Evolutionary conservation across 2,113 vertebrate genomes (phyloP), one percentile per base, ranked within the genome.

Genomic region (Melanerpes aurifrons): DNA sequence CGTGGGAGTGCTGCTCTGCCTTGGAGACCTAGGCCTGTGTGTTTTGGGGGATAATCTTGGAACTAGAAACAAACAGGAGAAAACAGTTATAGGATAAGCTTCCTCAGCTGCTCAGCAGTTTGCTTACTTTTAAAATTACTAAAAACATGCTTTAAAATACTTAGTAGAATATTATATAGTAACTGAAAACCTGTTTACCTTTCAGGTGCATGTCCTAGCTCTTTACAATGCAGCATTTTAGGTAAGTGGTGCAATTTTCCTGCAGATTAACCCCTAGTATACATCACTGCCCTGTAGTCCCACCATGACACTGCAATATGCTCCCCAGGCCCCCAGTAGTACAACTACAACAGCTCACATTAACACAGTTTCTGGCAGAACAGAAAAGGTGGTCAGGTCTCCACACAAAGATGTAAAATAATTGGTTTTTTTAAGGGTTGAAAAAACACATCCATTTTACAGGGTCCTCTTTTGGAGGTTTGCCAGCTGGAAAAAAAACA

Each of bases 11-110:
- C 96, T 98, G 94, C 97, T 99, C 95, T 99, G 99, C 95, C 99
- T 98, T n/a, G 99, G 99, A 85, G 99, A 99, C 94, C 98, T 98
- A 84, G 99, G 99, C 96, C 99, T 98, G 97, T 99, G 99, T 89
- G 98, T 98, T 98, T 98, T 98, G 56, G 96, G 98, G 92, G 93
- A 96, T 71, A 98, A 98, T 96, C 98, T 97, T 16, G 98, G 97
- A 94, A 97, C 98, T 98, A 96, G 70, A 95, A 97, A 97, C 73
- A 94, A 97, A 97, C 72, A 87, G 90, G 81, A 86, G 95, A 93
- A 94, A 89, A 29, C 0, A 93, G 76, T 91, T 93, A 94, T 53
- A 87, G 75, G 59, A 45, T 54, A 89, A 94, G 73, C 73, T 48
- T 93, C 80, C 61, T 37, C 8, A 61, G 14, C 86, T 63, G 56